phyloP scores from a whole-genome alignment of 2,113 vertebrate genomes.

The Ursus arctos region DNA sequence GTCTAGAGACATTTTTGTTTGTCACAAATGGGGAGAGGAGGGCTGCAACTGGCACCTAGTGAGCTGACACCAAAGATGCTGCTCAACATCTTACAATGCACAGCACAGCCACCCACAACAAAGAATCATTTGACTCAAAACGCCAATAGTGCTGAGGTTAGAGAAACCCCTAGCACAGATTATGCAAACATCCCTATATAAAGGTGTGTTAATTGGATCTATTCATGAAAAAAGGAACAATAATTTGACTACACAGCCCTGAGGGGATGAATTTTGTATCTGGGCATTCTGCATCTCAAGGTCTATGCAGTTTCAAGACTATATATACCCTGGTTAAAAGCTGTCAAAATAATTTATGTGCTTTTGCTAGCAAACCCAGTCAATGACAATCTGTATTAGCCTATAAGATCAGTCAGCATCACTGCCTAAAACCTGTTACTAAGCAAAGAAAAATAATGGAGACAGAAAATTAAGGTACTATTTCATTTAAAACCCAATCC shows the following conservation, averaged over 20 bases:
- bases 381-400: neutral
- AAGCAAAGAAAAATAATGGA: slow-evolving; percentile 58
- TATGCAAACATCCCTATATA: neutral
- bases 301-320: slow-evolving; percentile 22
- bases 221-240: slow-evolving; percentile 12
- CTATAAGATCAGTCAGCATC: neutral
- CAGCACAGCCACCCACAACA: neutral
- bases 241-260: neutral
- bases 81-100: neutral
- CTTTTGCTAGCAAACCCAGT: slow-evolving; percentile 17
- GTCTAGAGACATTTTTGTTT: slow-evolving; percentile 38
- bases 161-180: neutral
- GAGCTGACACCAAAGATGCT: neutral
- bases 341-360: slow-evolving; percentile 24
- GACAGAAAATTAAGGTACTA: slow-evolving; percentile 17
- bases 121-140: slow-evolving; percentile 1
- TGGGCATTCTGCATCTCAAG: neutral
- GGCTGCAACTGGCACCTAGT: neutral
- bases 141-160: neutral
- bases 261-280: neutral
- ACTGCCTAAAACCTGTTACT: neutral
- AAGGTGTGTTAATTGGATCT: neutral
- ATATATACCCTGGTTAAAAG: neutral
- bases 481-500: slow-evolving; percentile 50
- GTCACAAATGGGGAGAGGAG: neutral